These are phyloP conservation scores for Cerceris ruficornis DNA, from an alignment of 2,888 invertebrate species.

Conservation along the genomic window DNA sequence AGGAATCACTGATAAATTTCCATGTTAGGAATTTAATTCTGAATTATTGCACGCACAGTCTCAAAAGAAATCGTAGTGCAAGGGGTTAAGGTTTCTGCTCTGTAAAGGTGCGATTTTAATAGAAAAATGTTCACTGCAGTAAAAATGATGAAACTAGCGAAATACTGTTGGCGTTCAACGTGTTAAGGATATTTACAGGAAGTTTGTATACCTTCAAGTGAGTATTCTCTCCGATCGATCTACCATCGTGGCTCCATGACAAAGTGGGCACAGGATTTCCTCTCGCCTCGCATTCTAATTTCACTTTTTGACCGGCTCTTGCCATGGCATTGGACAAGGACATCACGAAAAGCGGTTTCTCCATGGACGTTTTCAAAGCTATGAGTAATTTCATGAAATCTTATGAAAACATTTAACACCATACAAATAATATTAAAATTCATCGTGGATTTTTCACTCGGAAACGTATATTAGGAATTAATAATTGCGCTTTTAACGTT, in stretches of 20 bases:
- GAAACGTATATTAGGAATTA: neutral
- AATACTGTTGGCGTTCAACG: too few species aligned
- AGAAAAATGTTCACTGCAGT: too few species aligned
- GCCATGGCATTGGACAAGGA: slow-evolving; percentile 88
- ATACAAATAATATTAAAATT: neutral
- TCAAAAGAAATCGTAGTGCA: too few species aligned
- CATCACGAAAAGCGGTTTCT: slow-evolving; percentile 85
- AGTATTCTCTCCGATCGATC: slow-evolving; percentile 81
- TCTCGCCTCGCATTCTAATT: slow-evolving; percentile 87
- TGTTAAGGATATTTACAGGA: neutral
- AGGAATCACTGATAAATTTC: too few species aligned
- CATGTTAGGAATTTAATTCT: too few species aligned
- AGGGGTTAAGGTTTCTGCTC: too few species aligned
- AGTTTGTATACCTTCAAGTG: slow-evolving; percentile 44
- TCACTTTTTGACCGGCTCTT: slow-evolving; percentile 88
- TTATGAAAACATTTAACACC: neutral
- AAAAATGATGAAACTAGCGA: too few species aligned
- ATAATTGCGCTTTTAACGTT: neutral
- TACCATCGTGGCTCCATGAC: slow-evolving; percentile 87
- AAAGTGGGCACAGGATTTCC: slow-evolving; percentile 86
- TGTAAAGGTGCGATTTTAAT: too few species aligned
- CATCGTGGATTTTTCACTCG: neutral
- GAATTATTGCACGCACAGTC: too few species aligned
- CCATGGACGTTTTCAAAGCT: slow-evolving; percentile 85
- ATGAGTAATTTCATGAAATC: slow-evolving; percentile 62